These are phyloP conservation scores for Neoniphon sammara DNA, from an alignment of 2,797 vertebrate genomes.

Conservation along the genomic window DNA sequence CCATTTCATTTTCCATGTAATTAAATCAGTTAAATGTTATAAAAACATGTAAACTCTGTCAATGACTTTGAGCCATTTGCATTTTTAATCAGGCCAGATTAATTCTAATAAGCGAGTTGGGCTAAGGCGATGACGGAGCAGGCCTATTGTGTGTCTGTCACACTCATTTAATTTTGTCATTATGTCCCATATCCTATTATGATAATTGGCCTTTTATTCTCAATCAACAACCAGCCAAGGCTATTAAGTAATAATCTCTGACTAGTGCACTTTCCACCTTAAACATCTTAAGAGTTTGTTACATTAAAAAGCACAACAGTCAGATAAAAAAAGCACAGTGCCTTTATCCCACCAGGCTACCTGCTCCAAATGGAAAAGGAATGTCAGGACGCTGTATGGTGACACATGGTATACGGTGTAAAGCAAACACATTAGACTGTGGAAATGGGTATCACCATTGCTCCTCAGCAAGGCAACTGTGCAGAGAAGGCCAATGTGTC, in stretches of 20 bases:
- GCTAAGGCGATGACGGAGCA: constrained; percentile 78
- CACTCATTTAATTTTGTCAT: constrained; percentile 82
- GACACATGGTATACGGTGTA: constrained; percentile 67
- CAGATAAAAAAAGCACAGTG: constrained; percentile 14
- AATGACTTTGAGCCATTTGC: constrained; percentile 83
- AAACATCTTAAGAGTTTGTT: constrained; percentile 59
- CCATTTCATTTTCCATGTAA: constrained; percentile 84
- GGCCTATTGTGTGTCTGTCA: constrained; percentile 82
- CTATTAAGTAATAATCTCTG: constrained; percentile 81
- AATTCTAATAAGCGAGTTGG: constrained; percentile 83
- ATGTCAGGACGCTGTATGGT: constrained; percentile 67
- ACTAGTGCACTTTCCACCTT: constrained; percentile 76
- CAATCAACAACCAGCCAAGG: constrained; percentile 80
- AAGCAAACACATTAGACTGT: constrained; percentile 73
- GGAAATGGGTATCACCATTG: constrained; percentile 72
- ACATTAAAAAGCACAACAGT: constrained; percentile 40
- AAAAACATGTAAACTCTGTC: constrained; percentile 85
- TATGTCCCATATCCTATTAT: constrained; percentile 82
- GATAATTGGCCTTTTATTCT: constrained; percentile 82
- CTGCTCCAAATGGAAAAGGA: constrained; percentile 70
- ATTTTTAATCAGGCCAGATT: constrained; percentile 86
- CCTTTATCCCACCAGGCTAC: constrained; percentile 35
- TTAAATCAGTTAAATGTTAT: constrained; percentile 84
- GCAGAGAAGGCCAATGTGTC: constrained; percentile 69
- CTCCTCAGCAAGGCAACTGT: constrained; percentile 68